phyloP scores from a whole-genome alignment of 2,888 invertebrate genomes.

The Agrochola lychnidis region DNA sequence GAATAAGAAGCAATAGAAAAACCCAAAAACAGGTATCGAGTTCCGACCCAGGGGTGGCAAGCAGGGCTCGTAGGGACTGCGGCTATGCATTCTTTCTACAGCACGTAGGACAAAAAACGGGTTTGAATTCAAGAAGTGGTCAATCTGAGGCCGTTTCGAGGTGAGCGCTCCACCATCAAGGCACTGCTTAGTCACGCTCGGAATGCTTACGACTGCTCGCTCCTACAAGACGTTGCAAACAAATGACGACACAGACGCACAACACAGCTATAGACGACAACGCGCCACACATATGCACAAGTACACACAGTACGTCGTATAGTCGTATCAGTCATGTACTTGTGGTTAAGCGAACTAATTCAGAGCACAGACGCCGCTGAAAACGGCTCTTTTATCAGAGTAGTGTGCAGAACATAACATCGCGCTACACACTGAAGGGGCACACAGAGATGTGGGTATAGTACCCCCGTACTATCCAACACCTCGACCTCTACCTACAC shows the following conservation, averaged over 20 bases:
- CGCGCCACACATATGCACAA: conserved; percentile 40
- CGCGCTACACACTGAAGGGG: background rate
- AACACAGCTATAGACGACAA: conserved; percentile 57
- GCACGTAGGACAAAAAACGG: conserved; percentile 77
- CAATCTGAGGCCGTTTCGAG: conserved; percentile 84
- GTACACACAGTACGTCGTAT: conserved; percentile 31
- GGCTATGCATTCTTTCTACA: conserved; percentile 73
- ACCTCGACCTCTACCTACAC: background rate
- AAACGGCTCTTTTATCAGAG: conserved; percentile 49
- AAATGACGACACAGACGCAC: conserved; percentile 73
- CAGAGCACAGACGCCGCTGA: conserved; percentile 54
- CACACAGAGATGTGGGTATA: background rate
- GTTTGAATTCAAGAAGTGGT: conserved; percentile 86
- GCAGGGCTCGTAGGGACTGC: conserved; percentile 43
- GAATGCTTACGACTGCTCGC: conserved; percentile 81
- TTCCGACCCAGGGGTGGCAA: conserved; percentile 52
- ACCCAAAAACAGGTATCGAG: conserved; percentile 51
- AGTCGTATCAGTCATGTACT: conserved; percentile 53
- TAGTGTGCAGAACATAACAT: conserved; percentile 13
- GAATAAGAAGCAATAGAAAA: conserved; percentile 27
- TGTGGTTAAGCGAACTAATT: conserved; percentile 60
- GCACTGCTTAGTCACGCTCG: conserved; percentile 85
- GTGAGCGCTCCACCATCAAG: conserved; percentile 83
- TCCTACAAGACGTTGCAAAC: conserved; percentile 78
- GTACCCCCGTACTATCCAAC: background rate